Evolutionary conservation across 2,797 vertebrate species (phyloP).

Genomic region (Holocentrus rufus): DNA sequence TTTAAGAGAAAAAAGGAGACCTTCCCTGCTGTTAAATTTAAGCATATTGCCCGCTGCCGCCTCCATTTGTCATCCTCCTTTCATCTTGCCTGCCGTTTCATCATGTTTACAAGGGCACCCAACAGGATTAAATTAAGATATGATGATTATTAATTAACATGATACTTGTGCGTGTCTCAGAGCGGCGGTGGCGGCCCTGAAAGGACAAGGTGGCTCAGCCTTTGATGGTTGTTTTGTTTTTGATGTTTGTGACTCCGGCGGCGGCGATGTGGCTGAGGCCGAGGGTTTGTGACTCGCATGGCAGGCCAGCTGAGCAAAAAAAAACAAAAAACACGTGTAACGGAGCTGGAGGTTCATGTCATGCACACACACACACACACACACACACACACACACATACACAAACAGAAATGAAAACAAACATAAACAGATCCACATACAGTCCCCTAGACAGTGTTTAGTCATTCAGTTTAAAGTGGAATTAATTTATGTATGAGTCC

Average conservation of each 20-base stretch:
- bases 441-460: not conserved
- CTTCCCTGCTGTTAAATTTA: constrained; percentile 3
- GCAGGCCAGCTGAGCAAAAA: not conserved
- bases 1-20: not conserved
- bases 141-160: constrained; percentile 27
- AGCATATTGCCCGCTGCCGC: constrained; percentile 15
- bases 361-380: not conserved
- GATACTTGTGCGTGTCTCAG: not conserved
- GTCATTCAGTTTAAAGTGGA: not conserved
- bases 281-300: constrained; percentile 9
- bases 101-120: constrained; percentile 45
- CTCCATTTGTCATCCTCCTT: constrained; percentile 9
- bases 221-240: constrained; percentile 54
- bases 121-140: constrained; percentile 40
- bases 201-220: constrained; percentile 39
- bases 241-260: constrained; percentile 26
- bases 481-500: too few relatives aligned
- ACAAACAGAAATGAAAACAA: not conserved
- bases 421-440: not conserved
- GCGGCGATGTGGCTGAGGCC: not conserved
- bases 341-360: not conserved
- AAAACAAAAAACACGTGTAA: not conserved
- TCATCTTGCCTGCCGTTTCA: constrained; percentile 39
- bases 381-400: constrained; percentile 1
- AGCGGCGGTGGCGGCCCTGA: constrained; percentile 27